Conservation (phyloP, 2,888 invertebrate genomes). For the Drosophila melanosoma region DNA sequence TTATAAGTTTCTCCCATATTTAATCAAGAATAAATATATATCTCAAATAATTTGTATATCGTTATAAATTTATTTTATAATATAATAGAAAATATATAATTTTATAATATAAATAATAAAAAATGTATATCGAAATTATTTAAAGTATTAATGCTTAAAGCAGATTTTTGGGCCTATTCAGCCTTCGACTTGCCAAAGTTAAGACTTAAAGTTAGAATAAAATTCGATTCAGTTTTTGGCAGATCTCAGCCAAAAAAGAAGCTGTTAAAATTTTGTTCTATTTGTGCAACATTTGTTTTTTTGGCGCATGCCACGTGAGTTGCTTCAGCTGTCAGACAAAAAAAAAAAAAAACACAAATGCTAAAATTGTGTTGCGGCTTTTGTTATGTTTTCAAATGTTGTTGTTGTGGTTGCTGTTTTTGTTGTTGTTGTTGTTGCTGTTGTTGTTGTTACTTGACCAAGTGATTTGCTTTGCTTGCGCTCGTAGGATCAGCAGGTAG, state of each 20-base stretch:
- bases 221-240: neutral
- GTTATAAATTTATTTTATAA: too few relatives aligned
- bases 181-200: too few relatives aligned
- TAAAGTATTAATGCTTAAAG: too few relatives aligned
- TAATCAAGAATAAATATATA: too few relatives aligned
- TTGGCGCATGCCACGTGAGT: neutral
- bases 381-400: constrained; percentile 4
- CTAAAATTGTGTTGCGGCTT: constrained; percentile 10
- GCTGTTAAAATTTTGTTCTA: neutral
- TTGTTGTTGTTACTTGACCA: constrained; percentile 65
- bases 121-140: too few relatives aligned
- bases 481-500: constrained; percentile 48
- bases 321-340: constrained; percentile 5
- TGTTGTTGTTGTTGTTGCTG: constrained; percentile 7
- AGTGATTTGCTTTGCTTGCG: constrained; percentile 73
- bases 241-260: neutral
- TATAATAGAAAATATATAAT: too few relatives aligned
- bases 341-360: neutral
- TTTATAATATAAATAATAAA: too few relatives aligned
- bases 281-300: neutral
- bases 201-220: too few relatives aligned
- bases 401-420: neutral
- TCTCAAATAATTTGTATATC: too few relatives aligned
- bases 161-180: too few relatives aligned
- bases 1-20: too few relatives aligned